Evolutionary conservation across 1,140 invertebrate genomes (phyloP).

Genomic region (Eufriesea mexicana): DNA sequence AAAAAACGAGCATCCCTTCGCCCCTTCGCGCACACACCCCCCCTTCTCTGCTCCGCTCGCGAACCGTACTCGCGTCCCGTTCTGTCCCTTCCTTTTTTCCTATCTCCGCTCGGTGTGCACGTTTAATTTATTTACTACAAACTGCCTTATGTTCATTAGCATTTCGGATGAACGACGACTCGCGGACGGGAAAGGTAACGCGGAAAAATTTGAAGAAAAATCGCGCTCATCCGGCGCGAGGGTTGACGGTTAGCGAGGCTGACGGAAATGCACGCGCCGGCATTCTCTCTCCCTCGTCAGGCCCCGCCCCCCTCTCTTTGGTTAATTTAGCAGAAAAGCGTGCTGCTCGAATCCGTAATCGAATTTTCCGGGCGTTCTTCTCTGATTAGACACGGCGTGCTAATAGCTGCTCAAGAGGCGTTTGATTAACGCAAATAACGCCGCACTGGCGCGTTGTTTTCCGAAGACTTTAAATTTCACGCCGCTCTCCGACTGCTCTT

Average conservation of each 20-base stretch:
- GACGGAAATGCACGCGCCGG: not conserved
- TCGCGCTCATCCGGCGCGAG: not conserved
- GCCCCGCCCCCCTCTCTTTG: too few species aligned
- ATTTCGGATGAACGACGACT: not conserved
- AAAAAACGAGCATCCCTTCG: not conserved
- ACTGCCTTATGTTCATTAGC: constrained; percentile 39
- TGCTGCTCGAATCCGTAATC: not conserved
- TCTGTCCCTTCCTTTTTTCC: constrained; percentile 18
- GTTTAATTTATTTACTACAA: constrained; percentile 46
- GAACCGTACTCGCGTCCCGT: not conserved
- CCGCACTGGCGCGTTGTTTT: constrained; percentile 42
- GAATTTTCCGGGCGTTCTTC: constrained; percentile 3
- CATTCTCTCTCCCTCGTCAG: not conserved
- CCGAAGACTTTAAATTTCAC: constrained; percentile 53
- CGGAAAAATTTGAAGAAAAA: constrained; percentile 5
- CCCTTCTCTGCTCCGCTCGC: not conserved
- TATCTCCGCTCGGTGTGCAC: constrained; percentile 5
- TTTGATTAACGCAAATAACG: constrained; percentile 51
- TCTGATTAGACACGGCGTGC: constrained; percentile 15
- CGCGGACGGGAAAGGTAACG: not conserved
- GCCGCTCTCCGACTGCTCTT: not conserved
- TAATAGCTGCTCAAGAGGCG: constrained; percentile 5
- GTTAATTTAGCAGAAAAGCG: constrained; percentile 5
- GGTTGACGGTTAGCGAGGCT: not conserved
- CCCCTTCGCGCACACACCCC: not conserved